phyloP scores from a whole-genome alignment of 2,888 invertebrate species.

The Drosophila mimica region DNA sequence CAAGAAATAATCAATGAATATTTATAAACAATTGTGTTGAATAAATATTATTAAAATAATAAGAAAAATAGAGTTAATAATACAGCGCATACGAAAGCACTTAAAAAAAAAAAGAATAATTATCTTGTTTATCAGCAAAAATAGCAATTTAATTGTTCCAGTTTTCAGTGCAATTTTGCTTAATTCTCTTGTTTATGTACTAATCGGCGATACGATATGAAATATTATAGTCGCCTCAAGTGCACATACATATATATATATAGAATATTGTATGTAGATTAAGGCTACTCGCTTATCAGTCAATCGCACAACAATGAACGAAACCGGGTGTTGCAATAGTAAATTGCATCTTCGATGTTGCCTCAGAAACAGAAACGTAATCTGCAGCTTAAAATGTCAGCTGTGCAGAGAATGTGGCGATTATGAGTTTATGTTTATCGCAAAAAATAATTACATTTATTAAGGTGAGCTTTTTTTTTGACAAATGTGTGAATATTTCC shows the following conservation, averaged over 20 bases:
- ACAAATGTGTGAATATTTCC: conserved; percentile 24
- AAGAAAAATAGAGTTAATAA: neutral
- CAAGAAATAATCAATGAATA: neutral
- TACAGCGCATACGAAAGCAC: neutral
- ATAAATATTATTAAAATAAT: neutral
- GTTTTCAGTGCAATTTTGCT: neutral
- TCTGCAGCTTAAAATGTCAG: neutral
- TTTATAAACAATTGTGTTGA: neutral
- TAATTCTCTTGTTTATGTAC: conserved; percentile 6
- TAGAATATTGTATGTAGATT: conserved; percentile 6
- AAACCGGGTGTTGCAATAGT: conserved; percentile 2
- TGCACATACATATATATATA: neutral
- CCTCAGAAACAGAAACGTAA: conserved; percentile 19
- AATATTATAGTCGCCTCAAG: neutral
- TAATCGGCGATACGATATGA: conserved; percentile 5
- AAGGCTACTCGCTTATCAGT: conserved; percentile 39
- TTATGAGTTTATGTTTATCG: conserved; percentile 16
- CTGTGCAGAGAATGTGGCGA: conserved; percentile 12
- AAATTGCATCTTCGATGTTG: conserved; percentile 25
- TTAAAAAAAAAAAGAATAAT: neutral
- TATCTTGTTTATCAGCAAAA: neutral
- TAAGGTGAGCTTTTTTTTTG: neutral
- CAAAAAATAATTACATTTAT: conserved; percentile 19
- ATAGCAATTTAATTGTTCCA: neutral
- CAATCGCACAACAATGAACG: conserved; percentile 35